These are phyloP conservation scores for Eutolmus rufibarbis DNA, from an alignment of 2,888 invertebrate genomes.

Conservation along the genomic window DNA sequence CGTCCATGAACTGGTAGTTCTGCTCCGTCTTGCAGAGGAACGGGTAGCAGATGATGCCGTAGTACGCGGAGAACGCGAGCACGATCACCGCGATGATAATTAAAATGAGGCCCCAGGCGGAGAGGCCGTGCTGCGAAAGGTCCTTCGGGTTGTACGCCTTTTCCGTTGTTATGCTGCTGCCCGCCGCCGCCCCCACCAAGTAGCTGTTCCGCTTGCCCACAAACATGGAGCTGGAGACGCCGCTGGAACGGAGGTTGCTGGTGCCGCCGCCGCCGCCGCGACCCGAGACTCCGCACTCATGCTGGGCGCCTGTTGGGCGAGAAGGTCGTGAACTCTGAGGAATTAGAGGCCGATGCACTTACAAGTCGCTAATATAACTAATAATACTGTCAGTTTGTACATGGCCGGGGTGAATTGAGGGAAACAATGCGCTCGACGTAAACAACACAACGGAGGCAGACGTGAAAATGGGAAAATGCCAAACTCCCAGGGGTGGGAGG, in stretches of 20 bases:
- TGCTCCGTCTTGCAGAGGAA: slow-evolving; percentile 65
- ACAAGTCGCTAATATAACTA: slow-evolving; percentile 1
- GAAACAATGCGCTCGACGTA: background rate
- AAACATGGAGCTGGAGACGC: background rate
- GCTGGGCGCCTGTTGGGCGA: slow-evolving; percentile 41
- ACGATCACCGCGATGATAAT: slow-evolving; percentile 58
- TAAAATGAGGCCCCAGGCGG: slow-evolving; percentile 71
- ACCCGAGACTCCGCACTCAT: slow-evolving; percentile 51
- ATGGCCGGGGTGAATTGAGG: background rate
- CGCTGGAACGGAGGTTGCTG: background rate
- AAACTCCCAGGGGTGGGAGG: background rate
- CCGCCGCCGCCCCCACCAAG: background rate
- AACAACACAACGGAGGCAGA: background rate
- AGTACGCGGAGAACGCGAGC: slow-evolving; percentile 65
- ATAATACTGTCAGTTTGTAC: slow-evolving; percentile 26
- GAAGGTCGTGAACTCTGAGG: background rate
- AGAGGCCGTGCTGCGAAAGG: slow-evolving; percentile 60
- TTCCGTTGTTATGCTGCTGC: background rate
- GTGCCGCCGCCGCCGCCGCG: background rate
- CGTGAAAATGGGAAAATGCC: background rate
- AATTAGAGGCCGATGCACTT: slow-evolving; percentile 48
- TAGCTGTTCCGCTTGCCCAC: slow-evolving; percentile 40
- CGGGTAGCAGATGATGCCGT: slow-evolving; percentile 73
- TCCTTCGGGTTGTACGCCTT: background rate
- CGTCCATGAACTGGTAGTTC: slow-evolving; percentile 61